Percentiles rank a stretch among this genome's conserved stretches.
Evolutionary conservation across 2,888 invertebrate genomes (phyloP).

Genomic region (Auanema freiburgensis): DNA sequence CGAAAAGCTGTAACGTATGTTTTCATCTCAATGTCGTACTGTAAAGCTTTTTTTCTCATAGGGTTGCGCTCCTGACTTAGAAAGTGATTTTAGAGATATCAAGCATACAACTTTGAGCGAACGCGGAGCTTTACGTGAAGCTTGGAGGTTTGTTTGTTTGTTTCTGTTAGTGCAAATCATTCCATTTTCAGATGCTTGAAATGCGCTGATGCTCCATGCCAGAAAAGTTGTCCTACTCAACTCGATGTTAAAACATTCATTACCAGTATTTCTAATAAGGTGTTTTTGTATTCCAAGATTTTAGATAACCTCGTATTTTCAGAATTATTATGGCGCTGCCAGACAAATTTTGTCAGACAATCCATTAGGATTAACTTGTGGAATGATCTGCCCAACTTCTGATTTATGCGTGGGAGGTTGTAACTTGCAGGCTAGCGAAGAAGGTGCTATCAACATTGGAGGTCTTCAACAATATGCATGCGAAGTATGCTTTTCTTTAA

Average conservation of each 20-base stretch:
- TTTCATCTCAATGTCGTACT: not conserved
- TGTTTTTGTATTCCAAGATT: constrained; percentile 60
- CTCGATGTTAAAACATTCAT: constrained; percentile 95
- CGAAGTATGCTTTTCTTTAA: constrained; percentile 72
- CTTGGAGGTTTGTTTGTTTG: constrained; percentile 16
- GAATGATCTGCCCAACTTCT: constrained; percentile 98
- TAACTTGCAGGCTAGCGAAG: constrained; percentile 89
- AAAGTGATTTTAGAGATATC: constrained; percentile 91
- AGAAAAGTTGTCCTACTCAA: constrained; percentile 97
- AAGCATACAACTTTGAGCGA: constrained; percentile 96
- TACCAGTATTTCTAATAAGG: constrained; percentile 91
- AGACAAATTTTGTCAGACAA: constrained; percentile 96
- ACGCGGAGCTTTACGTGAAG: constrained; percentile 79
- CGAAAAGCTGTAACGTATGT: constrained; percentile 81
- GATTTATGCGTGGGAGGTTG: constrained; percentile 97
- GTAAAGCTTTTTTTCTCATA: constrained; percentile 18
- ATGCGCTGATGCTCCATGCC: constrained; percentile 67
- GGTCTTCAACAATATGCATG: constrained; percentile 96
- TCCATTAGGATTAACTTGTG: constrained; percentile 89
- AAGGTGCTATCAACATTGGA: constrained; percentile 97
- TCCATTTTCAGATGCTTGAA: constrained; percentile 45
- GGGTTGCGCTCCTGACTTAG: constrained; percentile 69
- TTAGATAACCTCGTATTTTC: constrained; percentile 42
- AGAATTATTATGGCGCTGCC: constrained; percentile 94
- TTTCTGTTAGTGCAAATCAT: no score